Evolutionary conservation across 2,888 invertebrate genomes (phyloP).

Genomic region (Fragum whitleyi): DNA sequence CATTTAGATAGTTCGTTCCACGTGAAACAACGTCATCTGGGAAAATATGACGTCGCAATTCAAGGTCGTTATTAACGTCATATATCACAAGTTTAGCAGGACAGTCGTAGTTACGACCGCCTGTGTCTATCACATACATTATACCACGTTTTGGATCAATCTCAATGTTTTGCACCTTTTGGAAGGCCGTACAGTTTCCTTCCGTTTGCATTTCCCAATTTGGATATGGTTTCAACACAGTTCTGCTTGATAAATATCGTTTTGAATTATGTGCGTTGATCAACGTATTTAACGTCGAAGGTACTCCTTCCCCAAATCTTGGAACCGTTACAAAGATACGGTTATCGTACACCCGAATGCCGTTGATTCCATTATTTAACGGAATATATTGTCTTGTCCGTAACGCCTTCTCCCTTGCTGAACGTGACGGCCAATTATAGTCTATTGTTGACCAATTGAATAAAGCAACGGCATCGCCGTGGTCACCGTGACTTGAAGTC

Average conservation of each 20-base stretch:
- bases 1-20: constrained; percentile 72
- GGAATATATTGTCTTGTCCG: constrained; percentile 55
- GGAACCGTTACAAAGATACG: constrained; percentile 76
- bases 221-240: constrained; percentile 72
- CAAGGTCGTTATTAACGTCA: constrained; percentile 65
- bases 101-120: constrained; percentile 64
- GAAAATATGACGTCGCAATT: constrained; percentile 69
- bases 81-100: constrained; percentile 77
- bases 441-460: constrained; percentile 73
- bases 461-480: constrained; percentile 63
- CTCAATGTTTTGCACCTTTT: constrained; percentile 78
- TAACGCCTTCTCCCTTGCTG: constrained; percentile 44
- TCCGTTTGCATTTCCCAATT: constrained; percentile 73
- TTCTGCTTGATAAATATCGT: constrained; percentile 54
- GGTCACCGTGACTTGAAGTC: constrained; percentile 54
- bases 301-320: constrained; percentile 72
- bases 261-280: constrained; percentile 53
- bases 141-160: constrained; percentile 75
- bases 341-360: constrained; percentile 71
- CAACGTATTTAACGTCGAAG: constrained; percentile 72
- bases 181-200: constrained; percentile 77
- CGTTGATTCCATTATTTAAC: constrained; percentile 70
- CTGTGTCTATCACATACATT: constrained; percentile 79
- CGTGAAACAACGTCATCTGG: constrained; percentile 68
- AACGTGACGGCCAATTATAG: constrained; percentile 68